Base-by-base conservation (phyloP, 2,888 invertebrate genomes). In the Agrenia bidenticulata region DNA sequence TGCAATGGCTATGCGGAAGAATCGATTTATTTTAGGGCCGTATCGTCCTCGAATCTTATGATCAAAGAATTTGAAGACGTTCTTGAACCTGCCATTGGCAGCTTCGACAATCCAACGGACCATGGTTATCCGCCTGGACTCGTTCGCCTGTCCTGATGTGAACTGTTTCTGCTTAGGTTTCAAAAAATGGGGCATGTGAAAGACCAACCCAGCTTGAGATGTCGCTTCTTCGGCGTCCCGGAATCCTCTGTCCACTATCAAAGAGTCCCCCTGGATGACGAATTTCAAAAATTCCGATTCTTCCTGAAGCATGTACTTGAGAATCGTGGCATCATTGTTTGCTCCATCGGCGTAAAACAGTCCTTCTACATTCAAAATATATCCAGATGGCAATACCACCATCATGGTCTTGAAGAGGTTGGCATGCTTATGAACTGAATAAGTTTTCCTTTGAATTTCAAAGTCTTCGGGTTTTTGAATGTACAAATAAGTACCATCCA, bases 331-430 rank as follows among this genome's bases (percentile, higher is more conserved):
- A 32, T 56, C 56, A 27, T 56, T 56, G n/a, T 56, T 56, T 9
- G 2, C 15, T n/a, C 17, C 37, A 4, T 13, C 19, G 9, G 13
- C 17, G 13, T 13, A 17, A 2, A 17, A 24, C 5, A 2, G 11
- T 4, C 17, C 13, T n/a, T 24, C 56, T 9, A 32, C 2, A 5
- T 27, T 19, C 56, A 56, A n/a, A n/a, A 56, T 56, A 27, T 56
- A 56, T 2, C 56, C 56, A 24, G 7, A 9, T 24, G 56, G 56
- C 17, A 56, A 27, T 13, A 27, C 32, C 2, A 56, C 5, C 56
- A 56, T 56, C 13, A 32, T 32, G 2, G 56, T 26, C 21, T 56
- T 56, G 27, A 58, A 15, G 32, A 56, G 19, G 19, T 56, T 56
- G n/a, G n/a, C n/a, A n/a, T n/a, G n/a, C n/a, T n/a, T n/a, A n/a